These are phyloP conservation scores for Aurelia sp. DNA, from an alignment of 30 jellyfish, hydroid and myxozoan species.

Conservation along the genomic window DNA sequence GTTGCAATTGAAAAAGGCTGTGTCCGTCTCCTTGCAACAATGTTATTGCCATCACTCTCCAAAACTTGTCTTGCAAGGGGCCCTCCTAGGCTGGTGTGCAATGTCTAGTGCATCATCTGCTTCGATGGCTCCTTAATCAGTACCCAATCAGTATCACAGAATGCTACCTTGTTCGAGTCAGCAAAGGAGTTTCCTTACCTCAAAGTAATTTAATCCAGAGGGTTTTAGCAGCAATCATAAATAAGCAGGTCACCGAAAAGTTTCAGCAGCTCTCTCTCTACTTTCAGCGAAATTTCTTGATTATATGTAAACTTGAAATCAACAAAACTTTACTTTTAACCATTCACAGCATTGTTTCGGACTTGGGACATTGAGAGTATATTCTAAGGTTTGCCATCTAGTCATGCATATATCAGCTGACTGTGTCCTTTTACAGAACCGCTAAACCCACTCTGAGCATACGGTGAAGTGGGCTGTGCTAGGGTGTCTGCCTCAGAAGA, in stretches of 20 bases:
- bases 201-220: too few species aligned
- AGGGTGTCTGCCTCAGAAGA: slow-evolving; percentile 65
- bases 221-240: neutral
- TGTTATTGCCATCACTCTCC: too few species aligned
- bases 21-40: too few species aligned
- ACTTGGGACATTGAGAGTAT: neutral
- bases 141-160: too few species aligned
- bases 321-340: neutral
- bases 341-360: slow-evolving; percentile 15
- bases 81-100: too few species aligned
- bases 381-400: slow-evolving; percentile 31
- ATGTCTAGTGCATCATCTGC: too few species aligned
- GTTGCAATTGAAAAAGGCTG: too few species aligned
- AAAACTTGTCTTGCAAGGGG: too few species aligned
- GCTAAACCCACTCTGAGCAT: slow-evolving; percentile 73
- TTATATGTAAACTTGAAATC: neutral
- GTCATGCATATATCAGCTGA: slow-evolving; percentile 77
- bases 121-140: too few species aligned
- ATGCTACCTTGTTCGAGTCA: too few species aligned
- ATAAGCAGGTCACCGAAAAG: neutral
- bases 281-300: neutral
- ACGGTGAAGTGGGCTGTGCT: slow-evolving; percentile 73
- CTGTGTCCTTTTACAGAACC: slow-evolving; percentile 82
- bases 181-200: too few species aligned
- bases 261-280: neutral